Evolutionary conservation across 2,888 invertebrate genomes (phyloP).

Genomic region (Hedychridium roseum): DNA sequence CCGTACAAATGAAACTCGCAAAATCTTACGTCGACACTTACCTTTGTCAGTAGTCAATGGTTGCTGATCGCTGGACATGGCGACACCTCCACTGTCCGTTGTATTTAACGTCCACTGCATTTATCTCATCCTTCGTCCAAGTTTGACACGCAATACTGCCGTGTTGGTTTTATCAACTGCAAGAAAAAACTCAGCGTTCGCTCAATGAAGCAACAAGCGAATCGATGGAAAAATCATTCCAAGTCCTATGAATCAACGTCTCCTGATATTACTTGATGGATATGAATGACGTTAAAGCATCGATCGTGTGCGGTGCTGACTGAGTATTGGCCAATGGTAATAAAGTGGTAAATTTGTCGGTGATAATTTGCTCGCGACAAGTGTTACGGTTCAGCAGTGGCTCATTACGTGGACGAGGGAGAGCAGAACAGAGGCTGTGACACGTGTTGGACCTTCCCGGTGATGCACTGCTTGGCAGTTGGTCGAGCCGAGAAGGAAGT

Average conservation of each 20-base stretch:
- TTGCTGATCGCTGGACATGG: conserved; percentile 54
- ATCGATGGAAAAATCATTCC: too few species aligned
- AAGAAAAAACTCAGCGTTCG: too few species aligned
- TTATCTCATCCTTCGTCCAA: conserved; percentile 36
- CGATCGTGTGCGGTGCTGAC: too few species aligned
- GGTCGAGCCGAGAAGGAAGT: conserved; percentile 30
- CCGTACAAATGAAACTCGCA: neutral
- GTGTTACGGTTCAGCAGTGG: too few species aligned
- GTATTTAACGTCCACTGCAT: conserved; percentile 48
- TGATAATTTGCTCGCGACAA: neutral
- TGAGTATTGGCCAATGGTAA: too few species aligned
- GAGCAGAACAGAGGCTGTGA: conserved; percentile 13
- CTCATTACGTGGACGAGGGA: too few species aligned
- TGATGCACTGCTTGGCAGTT: conserved; percentile 42
- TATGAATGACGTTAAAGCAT: too few species aligned
- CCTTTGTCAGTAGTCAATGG: conserved; percentile 44
- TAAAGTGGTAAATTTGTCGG: conserved; percentile 1
- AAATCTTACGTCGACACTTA: conserved; percentile 7
- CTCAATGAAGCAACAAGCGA: too few species aligned
- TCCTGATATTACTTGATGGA: too few species aligned
- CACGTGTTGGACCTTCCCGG: conserved; percentile 32
- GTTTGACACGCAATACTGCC: too few species aligned
- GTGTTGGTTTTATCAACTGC: too few species aligned
- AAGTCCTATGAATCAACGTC: too few species aligned
- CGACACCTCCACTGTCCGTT: conserved; percentile 39